A percentile compares a stretch with the other conserved stretches of the same genome.
Conservation (phyloP, 2,113 vertebrate genomes). For the Gila orcuttii region DNA sequence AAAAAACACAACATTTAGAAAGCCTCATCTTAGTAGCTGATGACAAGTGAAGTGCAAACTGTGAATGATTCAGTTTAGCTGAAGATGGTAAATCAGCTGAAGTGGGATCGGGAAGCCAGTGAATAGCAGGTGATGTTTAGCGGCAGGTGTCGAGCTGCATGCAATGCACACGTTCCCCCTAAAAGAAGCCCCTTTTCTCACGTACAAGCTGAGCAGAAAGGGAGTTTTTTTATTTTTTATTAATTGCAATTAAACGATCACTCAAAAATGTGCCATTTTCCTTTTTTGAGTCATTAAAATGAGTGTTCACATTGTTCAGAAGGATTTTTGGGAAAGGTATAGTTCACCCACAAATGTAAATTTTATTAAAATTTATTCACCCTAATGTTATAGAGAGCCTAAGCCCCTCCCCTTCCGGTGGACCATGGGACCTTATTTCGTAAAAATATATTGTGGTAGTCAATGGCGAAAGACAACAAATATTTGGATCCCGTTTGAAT, state of each 20-base stretch:
- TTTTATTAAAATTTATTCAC: not conserved
- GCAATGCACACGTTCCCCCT: not conserved
- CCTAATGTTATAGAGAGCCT: not conserved
- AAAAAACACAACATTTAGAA: not conserved
- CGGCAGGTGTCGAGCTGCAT: slow-evolving; percentile 15
- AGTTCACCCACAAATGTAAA: not conserved
- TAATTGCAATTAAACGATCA: not conserved
- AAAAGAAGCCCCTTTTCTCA: not conserved
- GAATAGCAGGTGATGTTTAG: slow-evolving; percentile 38
- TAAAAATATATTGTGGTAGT: too few relatives aligned
- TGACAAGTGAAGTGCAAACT: slow-evolving; percentile 36
- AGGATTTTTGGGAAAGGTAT: not conserved
- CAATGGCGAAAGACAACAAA: too few relatives aligned
- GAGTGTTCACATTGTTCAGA: too few relatives aligned
- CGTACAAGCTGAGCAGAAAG: not conserved
- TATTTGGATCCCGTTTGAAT: too few relatives aligned
- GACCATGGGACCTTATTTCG: too few relatives aligned
- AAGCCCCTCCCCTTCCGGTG: too few relatives aligned
- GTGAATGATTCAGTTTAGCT: slow-evolving; percentile 45
- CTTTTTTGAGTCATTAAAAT: not conserved
- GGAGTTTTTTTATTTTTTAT: not conserved
- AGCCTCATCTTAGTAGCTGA: slow-evolving; percentile 18
- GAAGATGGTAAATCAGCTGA: slow-evolving; percentile 47
- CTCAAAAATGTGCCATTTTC: not conserved
- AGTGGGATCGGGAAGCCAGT: slow-evolving; percentile 29